Evolutionary conservation across 2,113 vertebrate genomes (phyloP).

Genomic region (Pluvialis apricaria): DNA sequence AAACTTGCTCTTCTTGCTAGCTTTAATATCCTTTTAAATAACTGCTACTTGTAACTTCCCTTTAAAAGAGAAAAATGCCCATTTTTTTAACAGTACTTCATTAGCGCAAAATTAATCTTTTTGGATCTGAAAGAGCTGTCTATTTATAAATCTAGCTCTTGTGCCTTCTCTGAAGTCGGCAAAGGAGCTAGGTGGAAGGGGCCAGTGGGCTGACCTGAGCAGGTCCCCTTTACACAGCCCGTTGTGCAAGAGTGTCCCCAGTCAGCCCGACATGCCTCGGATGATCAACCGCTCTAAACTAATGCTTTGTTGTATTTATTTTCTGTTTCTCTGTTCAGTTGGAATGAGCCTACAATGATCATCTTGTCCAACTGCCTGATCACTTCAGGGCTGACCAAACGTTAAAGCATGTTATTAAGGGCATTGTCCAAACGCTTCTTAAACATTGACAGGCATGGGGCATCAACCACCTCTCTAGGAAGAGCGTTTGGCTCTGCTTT

Average conservation of each 20-base stretch:
- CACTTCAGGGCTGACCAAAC: neutral
- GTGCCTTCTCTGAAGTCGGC: neutral
- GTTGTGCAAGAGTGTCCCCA: neutral
- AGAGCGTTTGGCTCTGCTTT: neutral
- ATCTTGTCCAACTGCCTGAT: neutral
- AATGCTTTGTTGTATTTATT: neutral
- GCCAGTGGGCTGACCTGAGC: neutral
- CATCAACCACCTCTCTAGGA: neutral
- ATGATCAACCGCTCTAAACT: neutral
- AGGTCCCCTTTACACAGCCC: neutral
- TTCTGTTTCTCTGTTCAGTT: neutral
- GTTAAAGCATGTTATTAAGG: neutral
- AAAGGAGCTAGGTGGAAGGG: neutral
- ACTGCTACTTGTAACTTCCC: neutral
- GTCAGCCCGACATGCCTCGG: accelerated
- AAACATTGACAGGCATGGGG: neutral
- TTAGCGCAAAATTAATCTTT: neutral
- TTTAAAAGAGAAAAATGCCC: neutral
- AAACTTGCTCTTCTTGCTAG: neutral
- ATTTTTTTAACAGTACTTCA: neutral
- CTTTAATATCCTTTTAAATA: neutral
- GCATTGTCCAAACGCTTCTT: neutral
- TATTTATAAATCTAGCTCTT: neutral
- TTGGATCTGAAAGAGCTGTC: neutral
- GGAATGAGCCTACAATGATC: neutral